Conservation (phyloP, 2,797 vertebrate genomes). For the Kryptopterus vitreolus region DNA sequence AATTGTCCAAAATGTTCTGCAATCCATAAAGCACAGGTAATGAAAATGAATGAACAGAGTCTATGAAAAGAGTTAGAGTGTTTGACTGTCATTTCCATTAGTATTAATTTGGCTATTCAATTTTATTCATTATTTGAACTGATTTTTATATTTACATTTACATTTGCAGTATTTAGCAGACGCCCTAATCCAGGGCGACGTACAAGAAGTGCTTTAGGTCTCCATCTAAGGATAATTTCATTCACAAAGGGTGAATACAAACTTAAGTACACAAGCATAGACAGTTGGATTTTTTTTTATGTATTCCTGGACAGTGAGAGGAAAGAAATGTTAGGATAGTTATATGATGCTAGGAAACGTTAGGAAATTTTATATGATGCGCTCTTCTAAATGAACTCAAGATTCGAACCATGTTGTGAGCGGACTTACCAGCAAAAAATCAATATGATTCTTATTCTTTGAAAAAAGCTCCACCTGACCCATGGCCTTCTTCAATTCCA, state of each 20-base stretch:
- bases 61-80: neutral
- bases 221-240: no score
- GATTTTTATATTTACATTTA: no score
- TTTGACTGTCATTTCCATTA: neutral
- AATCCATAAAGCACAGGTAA: neutral
- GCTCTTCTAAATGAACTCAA: neutral
- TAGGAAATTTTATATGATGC: neutral
- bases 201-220: no score
- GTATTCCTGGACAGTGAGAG: no score
- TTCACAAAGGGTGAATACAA: no score
- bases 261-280: no score
- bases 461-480: constrained; percentile 73
- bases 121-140: neutral
- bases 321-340: no score
- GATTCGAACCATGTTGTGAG: neutral
- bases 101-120: neutral
- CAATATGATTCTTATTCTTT: constrained; percentile 72
- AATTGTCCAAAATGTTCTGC: neutral
- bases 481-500: constrained; percentile 75
- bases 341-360: no score
- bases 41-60: neutral
- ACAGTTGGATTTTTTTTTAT: no score
- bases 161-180: no score
- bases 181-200: no score
- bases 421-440: constrained; percentile 78